phyloP scores from a whole-genome alignment of 2,888 invertebrate genomes.

The Ochropacha duplaris region DNA sequence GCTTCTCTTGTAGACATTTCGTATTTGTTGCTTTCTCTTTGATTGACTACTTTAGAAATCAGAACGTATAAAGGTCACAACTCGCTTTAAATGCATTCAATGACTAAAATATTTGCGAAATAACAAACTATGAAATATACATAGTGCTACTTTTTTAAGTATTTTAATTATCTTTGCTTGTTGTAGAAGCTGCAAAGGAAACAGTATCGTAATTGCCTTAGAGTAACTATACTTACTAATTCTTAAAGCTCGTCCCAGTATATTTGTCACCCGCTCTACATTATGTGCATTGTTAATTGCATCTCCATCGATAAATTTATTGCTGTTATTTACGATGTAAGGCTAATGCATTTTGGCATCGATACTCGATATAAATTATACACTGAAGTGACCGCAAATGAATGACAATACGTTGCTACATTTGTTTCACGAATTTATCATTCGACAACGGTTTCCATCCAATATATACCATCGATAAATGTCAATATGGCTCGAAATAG shows the following conservation, averaged over 20 bases:
- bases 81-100: constrained; percentile 17
- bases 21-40: constrained; percentile 77
- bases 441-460: constrained; percentile 24
- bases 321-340: constrained; percentile 31
- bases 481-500: constrained; percentile 59
- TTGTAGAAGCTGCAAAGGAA: neutral
- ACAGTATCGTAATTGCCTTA: neutral
- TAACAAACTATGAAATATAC: neutral
- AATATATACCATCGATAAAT: constrained; percentile 56
- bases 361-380: constrained; percentile 35
- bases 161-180: neutral
- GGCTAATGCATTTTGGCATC: constrained; percentile 42
- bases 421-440: constrained; percentile 39
- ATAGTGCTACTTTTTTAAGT: neutral
- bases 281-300: constrained; percentile 7
- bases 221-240: neutral
- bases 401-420: constrained; percentile 38
- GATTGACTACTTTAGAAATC: constrained; percentile 74
- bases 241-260: neutral
- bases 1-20: constrained; percentile 80
- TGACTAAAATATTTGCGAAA: neutral
- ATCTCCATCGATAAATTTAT: constrained; percentile 41
- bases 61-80: constrained; percentile 54
- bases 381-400: constrained; percentile 22
- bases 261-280: neutral